phyloP scores from a whole-genome alignment of 1,140 invertebrate genomes.

The Pseudoatta argentina region DNA sequence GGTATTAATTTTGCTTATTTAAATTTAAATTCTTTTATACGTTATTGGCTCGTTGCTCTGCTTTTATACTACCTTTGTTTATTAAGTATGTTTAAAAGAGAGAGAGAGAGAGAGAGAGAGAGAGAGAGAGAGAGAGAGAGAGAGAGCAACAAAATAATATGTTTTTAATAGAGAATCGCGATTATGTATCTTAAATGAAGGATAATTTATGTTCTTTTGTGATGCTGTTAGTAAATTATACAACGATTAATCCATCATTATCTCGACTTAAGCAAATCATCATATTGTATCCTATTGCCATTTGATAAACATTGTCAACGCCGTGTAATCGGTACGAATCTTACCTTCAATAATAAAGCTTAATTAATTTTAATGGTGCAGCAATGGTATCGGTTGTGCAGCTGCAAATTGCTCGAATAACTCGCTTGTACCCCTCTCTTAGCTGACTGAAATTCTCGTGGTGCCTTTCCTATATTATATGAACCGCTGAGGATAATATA shows the following conservation, averaged over 20 bases:
- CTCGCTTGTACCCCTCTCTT: slow-evolving; percentile 35
- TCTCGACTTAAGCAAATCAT: neutral
- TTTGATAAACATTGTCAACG: slow-evolving; percentile 33
- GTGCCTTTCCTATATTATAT: slow-evolving; percentile 53
- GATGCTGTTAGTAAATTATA: neutral
- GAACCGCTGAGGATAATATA: slow-evolving; percentile 3
- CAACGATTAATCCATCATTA: neutral
- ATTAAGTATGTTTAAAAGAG: neutral
- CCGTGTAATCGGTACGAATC: slow-evolving; percentile 46
- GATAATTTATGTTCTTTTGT: neutral
- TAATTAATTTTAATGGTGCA: slow-evolving; percentile 58
- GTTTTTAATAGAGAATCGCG: neutral
- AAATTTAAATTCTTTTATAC: too few species aligned
- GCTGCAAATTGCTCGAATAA: slow-evolving; percentile 58
- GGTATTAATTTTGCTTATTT: too few species aligned
- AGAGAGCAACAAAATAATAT: neutral
- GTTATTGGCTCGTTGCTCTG: too few species aligned
- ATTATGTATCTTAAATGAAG: neutral
- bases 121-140: too few species aligned
- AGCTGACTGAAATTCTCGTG: slow-evolving; percentile 52
- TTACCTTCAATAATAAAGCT: slow-evolving; percentile 51
- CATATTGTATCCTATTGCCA: neutral
- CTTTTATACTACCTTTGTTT: too few species aligned
- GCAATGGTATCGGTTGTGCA: slow-evolving; percentile 50
- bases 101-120: too few species aligned